A percentile compares a stretch with the other conserved stretches of the same genome.
These are phyloP conservation scores for Ophonus ardosiacus DNA, from an alignment of 2,888 invertebrate genomes.

Conservation along the genomic window DNA sequence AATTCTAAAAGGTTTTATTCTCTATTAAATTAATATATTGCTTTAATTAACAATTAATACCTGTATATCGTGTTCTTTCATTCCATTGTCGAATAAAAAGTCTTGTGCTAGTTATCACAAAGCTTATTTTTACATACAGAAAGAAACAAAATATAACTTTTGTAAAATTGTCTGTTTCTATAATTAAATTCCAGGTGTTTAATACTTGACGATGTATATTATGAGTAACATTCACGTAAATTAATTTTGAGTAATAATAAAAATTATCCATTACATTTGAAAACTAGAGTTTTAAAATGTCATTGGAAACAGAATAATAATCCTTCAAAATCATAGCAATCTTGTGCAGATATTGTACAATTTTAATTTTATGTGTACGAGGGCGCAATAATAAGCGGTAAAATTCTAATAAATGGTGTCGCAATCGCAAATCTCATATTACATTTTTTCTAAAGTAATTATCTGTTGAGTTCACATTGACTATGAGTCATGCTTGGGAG, in stretches of 20 bases:
- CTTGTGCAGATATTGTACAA: background rate
- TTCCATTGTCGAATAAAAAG: constrained; percentile 27
- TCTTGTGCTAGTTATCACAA: constrained; percentile 10
- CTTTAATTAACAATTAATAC: constrained; percentile 7
- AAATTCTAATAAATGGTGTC: too few relatives aligned
- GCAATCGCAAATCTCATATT: too few relatives aligned
- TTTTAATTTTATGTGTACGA: too few relatives aligned
- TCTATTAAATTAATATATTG: background rate
- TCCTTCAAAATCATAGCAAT: constrained; percentile 6
- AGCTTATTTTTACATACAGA: constrained; percentile 5
- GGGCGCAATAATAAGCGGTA: too few relatives aligned
- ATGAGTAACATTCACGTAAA: constrained; percentile 10
- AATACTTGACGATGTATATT: background rate
- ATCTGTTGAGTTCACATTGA: too few relatives aligned
- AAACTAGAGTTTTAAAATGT: background rate
- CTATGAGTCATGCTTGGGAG: too few relatives aligned
- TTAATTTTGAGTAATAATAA: constrained; percentile 23
- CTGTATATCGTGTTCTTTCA: background rate
- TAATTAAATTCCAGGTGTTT: background rate
- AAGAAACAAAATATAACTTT: constrained; percentile 40
- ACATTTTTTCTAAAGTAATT: too few relatives aligned
- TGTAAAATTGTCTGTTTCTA: constrained; percentile 5
- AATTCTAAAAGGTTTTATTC: constrained; percentile 6
- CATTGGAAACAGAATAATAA: background rate
- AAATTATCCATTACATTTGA: constrained; percentile 25